A percentile compares a stretch with the other conserved stretches of the same genome.
Conservation (phyloP, 1,140 invertebrate genomes). For the Drosophila aff. region DNA sequence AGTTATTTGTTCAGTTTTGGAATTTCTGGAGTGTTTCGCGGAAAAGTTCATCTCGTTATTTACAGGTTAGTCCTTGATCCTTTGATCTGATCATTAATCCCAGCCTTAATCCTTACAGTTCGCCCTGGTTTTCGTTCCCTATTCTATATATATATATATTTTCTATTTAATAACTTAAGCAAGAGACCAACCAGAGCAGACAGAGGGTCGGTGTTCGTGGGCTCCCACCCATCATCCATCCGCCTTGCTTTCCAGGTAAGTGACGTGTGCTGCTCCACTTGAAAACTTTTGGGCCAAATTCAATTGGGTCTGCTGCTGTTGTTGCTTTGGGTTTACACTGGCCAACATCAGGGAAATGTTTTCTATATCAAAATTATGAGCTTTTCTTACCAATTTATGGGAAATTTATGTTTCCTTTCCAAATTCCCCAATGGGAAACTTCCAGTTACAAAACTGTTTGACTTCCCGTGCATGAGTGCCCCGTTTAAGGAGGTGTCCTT, state of each 20-base stretch:
- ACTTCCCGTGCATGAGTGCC: too few relatives aligned
- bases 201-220: too few relatives aligned
- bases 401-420: background rate
- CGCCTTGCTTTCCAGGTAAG: constrained; percentile 20
- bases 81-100: background rate
- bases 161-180: constrained; percentile 19
- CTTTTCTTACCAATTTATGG: background rate
- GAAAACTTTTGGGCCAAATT: constrained; percentile 41
- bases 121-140: constrained; percentile 3
- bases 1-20: constrained; percentile 36
- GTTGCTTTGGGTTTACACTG: constrained; percentile 16
- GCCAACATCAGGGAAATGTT: background rate
- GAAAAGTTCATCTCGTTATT: background rate
- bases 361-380: background rate
- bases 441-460: too few relatives aligned
- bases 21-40: constrained; percentile 24
- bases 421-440: too few relatives aligned
- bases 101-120: constrained; percentile 8
- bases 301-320: constrained; percentile 9
- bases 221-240: background rate
- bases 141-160: constrained; percentile 27
- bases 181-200: background rate
- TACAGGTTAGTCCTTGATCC: background rate
- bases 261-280: constrained; percentile 42
- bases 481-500: too few relatives aligned